Conservation (phyloP, 2,797 vertebrate species). For the Knipowitschia caucasica region DNA sequence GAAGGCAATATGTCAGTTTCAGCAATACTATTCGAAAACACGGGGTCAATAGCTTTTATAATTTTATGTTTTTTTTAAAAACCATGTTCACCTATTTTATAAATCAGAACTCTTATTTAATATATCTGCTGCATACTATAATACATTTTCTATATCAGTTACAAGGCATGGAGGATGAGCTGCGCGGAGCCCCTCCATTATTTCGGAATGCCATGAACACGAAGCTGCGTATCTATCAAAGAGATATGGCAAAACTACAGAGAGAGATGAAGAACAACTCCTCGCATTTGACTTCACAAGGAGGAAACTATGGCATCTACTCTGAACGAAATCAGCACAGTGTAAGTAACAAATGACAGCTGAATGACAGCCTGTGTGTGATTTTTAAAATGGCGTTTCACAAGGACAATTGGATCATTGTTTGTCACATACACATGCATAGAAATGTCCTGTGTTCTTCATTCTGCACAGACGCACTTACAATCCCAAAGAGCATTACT, state of each 20-base stretch:
- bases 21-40: too few species aligned
- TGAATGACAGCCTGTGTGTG: too few species aligned
- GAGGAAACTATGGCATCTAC: constrained; percentile 75
- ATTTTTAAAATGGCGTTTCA: too few species aligned
- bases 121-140: not conserved
- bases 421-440: too few species aligned
- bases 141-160: constrained; percentile 71
- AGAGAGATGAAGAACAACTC: constrained; percentile 81
- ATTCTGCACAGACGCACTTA: constrained; percentile 76
- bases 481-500: constrained; percentile 89
- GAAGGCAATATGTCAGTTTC: too few species aligned
- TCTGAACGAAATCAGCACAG: constrained; percentile 84
- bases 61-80: too few species aligned
- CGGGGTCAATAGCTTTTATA: too few species aligned
- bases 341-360: constrained; percentile 82
- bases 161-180: constrained; percentile 91
- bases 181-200: constrained; percentile 81
- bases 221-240: constrained; percentile 84
- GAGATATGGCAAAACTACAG: constrained; percentile 88
- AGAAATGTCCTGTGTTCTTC: too few species aligned
- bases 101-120: not conserved
- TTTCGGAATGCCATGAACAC: constrained; percentile 87
- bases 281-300: constrained; percentile 60
- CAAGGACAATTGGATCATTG: too few species aligned
- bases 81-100: too few species aligned